These are phyloP conservation scores for Exephanes ischioxanthus DNA, from an alignment of 2,888 invertebrate species.

Conservation along the genomic window DNA sequence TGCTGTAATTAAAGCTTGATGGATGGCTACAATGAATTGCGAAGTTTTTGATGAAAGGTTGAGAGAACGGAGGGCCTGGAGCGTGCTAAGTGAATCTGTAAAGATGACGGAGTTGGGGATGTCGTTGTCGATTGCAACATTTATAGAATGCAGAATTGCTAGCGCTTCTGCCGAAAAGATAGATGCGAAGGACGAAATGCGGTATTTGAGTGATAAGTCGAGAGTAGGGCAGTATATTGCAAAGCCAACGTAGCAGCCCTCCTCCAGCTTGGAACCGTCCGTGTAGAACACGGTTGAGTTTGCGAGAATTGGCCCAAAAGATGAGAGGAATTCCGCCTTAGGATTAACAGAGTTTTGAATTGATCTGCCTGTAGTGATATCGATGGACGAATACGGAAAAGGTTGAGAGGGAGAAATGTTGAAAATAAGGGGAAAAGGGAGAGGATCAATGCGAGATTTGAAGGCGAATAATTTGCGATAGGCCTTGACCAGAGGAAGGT, in stretches of 20 bases:
- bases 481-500: neutral
- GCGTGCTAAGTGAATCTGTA: conserved; percentile 37
- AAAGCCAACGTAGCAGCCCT: conserved; percentile 13
- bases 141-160: conserved; percentile 24
- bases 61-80: neutral
- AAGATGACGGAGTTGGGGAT: conserved; percentile 26
- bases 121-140: conserved; percentile 7
- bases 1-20: neutral
- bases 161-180: conserved; percentile 59
- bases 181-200: conserved; percentile 43
- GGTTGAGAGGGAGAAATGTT: neutral
- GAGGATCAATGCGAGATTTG: neutral
- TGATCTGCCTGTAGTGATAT: neutral
- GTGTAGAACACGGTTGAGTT: conserved; percentile 50
- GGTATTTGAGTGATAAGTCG: neutral
- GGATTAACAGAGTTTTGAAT: neutral
- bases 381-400: neutral
- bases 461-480: neutral
- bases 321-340: neutral
- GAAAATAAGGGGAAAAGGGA: conserved; percentile 25
- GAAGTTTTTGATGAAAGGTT: neutral
- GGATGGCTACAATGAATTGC: conserved; percentile 7
- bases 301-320: neutral
- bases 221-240: conserved; percentile 40
- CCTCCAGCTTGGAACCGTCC: conserved; percentile 55